A percentile compares a stretch with the other conserved stretches of the same genome.
Evolutionary conservation across 2,113 vertebrate genomes (phyloP).

Genomic region (Pycnonotus jocosus): DNA sequence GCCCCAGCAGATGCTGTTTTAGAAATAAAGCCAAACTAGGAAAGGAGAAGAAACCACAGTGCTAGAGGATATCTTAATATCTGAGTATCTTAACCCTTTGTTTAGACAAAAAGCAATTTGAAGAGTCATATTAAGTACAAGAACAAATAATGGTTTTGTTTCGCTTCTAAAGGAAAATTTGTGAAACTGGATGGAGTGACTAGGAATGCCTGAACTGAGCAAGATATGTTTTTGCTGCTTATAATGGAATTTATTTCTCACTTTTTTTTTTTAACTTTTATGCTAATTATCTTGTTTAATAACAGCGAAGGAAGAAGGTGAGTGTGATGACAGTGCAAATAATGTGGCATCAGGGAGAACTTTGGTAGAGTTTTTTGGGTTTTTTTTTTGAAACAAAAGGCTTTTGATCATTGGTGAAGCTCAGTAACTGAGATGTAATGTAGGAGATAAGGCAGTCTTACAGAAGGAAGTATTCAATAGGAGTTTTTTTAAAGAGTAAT

Average conservation of each 20-base stretch:
- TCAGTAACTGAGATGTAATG: not conserved
- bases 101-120: not conserved
- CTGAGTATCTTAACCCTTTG: not conserved
- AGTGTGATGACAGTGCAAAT: not conserved
- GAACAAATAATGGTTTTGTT: not conserved
- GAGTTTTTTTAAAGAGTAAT: not conserved
- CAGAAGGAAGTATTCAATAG: not conserved
- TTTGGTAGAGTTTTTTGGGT: not conserved
- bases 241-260: not conserved
- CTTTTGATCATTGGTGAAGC: not conserved
- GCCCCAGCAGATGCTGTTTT: not conserved
- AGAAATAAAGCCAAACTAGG: not conserved
- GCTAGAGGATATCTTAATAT: not conserved
- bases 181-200: not conserved
- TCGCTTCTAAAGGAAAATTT: not conserved
- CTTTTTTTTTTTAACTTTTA: not conserved
- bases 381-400: not conserved
- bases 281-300: not conserved
- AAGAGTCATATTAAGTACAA: not conserved
- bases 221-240: not conserved
- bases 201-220: not conserved
- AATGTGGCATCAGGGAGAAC: not conserved
- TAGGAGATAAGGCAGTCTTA: not conserved
- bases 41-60: not conserved
- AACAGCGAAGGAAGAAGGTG: not conserved